A percentile compares a stretch with the other conserved stretches of the same genome.
These are phyloP conservation scores for Campopleginae sp. DNA, from an alignment of 2,888 invertebrate species.

Conservation along the genomic window DNA sequence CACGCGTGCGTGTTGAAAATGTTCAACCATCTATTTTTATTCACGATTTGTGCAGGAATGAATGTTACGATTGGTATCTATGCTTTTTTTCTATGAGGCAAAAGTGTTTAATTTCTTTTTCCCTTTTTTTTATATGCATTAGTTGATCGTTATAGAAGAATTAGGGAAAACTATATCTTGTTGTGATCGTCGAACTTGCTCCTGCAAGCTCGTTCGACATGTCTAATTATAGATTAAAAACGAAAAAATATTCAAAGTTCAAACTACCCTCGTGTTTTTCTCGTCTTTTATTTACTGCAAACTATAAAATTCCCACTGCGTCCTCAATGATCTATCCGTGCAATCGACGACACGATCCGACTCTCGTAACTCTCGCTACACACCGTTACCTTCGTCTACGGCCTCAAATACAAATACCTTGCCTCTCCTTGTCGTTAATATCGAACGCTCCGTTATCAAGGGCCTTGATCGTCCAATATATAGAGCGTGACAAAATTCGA, in stretches of 20 bases:
- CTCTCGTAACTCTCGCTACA: constrained; percentile 10
- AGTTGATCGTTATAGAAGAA: constrained; percentile 75
- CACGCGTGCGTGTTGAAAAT: constrained; percentile 33
- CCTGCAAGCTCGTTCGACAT: constrained; percentile 70
- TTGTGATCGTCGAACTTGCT: constrained; percentile 78
- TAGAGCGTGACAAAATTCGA: background rate
- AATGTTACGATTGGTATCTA: constrained; percentile 55
- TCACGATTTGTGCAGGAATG: constrained; percentile 50
- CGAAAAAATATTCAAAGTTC: constrained; percentile 76
- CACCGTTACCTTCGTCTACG: constrained; percentile 32
- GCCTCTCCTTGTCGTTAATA: constrained; percentile 30
- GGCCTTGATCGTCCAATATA: constrained; percentile 28
- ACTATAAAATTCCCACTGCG: background rate
- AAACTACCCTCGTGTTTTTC: constrained; percentile 58
- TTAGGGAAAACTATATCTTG: constrained; percentile 78
- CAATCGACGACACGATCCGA: background rate
- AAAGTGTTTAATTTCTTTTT: constrained; percentile 52
- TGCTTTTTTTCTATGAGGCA: constrained; percentile 60
- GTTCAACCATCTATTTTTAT: constrained; percentile 61
- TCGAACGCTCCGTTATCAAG: constrained; percentile 39
- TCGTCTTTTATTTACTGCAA: background rate
- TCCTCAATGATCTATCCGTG: constrained; percentile 20
- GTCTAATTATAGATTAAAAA: constrained; percentile 79
- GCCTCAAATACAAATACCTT: constrained; percentile 31
- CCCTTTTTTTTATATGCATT: constrained; percentile 68